Evolutionary conservation across 2,113 vertebrate genomes (phyloP).

Genomic region (Chrysochloris asiatica): DNA sequence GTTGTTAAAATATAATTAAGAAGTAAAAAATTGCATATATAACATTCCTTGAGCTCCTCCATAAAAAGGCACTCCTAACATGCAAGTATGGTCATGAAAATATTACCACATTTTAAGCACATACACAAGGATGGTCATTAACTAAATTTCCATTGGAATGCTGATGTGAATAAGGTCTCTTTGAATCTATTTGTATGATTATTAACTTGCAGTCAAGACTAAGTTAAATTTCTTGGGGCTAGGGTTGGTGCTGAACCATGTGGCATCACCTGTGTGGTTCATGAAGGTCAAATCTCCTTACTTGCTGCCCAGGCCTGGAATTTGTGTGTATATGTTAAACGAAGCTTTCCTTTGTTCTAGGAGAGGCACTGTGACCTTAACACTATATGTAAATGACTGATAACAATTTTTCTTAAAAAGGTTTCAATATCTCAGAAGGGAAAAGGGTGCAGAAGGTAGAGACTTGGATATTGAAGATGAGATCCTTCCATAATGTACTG

Average conservation of each 20-base stretch:
- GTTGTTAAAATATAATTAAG: slow-evolving; percentile 31
- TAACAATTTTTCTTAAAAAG: not conserved
- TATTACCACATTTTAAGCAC: not conserved
- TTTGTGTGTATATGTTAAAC: not conserved
- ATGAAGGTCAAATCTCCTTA: not conserved
- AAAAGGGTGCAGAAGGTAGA: not conserved
- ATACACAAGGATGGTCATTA: not conserved
- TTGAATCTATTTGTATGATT: not conserved
- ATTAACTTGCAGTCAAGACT: not conserved
- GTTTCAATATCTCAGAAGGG: not conserved
- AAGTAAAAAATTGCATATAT: not conserved
- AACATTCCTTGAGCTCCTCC: slow-evolving; percentile 13
- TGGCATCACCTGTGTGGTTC: too few relatives aligned
- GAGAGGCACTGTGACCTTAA: slow-evolving; percentile 1
- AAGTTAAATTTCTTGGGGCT: not conserved
- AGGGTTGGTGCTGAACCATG: not conserved
- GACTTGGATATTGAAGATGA: not conserved
- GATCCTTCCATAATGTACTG: not conserved
- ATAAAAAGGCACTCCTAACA: slow-evolving; percentile 35
- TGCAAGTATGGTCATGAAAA: slow-evolving; percentile 24
- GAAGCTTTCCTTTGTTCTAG: not conserved
- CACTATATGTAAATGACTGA: not conserved
- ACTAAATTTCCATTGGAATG: not conserved
- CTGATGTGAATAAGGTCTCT: not conserved
- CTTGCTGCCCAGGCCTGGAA: not conserved